Conservation (phyloP, 2,113 vertebrate species). For the Xiphophorus maculatus region DNA sequence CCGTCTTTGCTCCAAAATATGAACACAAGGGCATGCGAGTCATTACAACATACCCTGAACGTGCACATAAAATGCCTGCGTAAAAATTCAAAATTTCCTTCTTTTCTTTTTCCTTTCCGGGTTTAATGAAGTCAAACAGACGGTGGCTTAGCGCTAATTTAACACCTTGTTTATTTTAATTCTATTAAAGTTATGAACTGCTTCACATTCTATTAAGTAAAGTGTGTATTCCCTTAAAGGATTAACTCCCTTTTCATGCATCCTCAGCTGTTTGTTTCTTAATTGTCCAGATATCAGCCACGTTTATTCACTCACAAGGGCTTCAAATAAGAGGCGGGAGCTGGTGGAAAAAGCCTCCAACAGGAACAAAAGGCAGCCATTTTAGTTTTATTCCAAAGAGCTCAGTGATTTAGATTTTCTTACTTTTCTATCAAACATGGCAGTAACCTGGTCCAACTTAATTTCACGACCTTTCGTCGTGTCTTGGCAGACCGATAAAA, state of each 20-base stretch:
- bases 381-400: constrained; percentile 12
- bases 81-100: neutral
- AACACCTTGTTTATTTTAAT: constrained; percentile 63
- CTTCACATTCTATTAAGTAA: constrained; percentile 43
- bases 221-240: constrained; percentile 45
- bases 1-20: neutral
- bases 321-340: neutral
- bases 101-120: neutral
- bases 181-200: constrained; percentile 45
- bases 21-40: neutral
- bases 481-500: constrained; percentile 45
- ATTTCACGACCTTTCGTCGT: constrained; percentile 1
- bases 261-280: neutral
- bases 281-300: constrained; percentile 18
- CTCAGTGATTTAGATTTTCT: constrained; percentile 9
- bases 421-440: constrained; percentile 6
- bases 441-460: constrained; percentile 10
- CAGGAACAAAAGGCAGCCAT: constrained; percentile 14
- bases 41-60: constrained; percentile 4
- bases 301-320: constrained; percentile 9
- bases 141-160: constrained; percentile 61
- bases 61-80: neutral
- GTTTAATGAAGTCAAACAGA: constrained; percentile 38
- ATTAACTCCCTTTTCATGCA: constrained; percentile 51
- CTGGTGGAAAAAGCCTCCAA: constrained; percentile 7